Evolutionary conservation across 1,140 invertebrate species (phyloP).

Genomic region (Elysia chlorotica): DNA sequence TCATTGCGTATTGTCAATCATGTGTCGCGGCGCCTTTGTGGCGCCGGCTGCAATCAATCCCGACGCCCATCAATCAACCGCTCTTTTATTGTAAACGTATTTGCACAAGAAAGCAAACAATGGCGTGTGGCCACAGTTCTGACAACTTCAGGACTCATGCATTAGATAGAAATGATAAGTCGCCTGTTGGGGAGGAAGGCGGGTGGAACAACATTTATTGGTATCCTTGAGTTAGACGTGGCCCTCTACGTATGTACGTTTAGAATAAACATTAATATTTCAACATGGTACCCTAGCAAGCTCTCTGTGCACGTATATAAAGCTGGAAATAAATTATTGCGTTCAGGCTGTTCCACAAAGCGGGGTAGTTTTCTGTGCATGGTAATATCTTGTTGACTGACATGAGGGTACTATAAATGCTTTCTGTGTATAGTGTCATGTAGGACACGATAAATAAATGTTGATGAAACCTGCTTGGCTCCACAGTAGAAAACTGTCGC

Average conservation of each 20-base stretch:
- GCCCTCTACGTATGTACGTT: too few relatives aligned
- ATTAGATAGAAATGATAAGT: conserved; percentile 43
- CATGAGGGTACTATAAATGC: too few relatives aligned
- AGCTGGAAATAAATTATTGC: conserved; percentile 11
- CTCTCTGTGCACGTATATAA: too few relatives aligned
- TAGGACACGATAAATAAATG: too few relatives aligned
- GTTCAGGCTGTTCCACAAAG: neutral
- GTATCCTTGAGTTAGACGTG: too few relatives aligned
- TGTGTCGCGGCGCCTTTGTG: conserved; percentile 56
- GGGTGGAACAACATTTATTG: neutral
- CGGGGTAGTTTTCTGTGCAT: neutral
- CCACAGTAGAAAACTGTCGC: neutral
- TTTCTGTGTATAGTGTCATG: too few relatives aligned
- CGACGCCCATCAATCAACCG: conserved; percentile 54
- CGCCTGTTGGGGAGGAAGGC: neutral
- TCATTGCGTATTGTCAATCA: conserved; percentile 61
- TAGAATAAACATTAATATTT: too few relatives aligned
- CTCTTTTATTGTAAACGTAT: conserved; percentile 57
- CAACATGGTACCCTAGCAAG: too few relatives aligned
- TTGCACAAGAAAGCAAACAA: conserved; percentile 58
- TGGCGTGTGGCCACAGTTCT: conserved; percentile 41
- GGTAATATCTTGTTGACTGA: too few relatives aligned
- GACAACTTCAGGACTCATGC: conserved; percentile 40
- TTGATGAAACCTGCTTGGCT: neutral
- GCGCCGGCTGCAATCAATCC: conserved; percentile 57